These are phyloP conservation scores for Salvelinus sp. DNA, from an alignment of 2,113 vertebrate species.

Conservation along the genomic window DNA sequence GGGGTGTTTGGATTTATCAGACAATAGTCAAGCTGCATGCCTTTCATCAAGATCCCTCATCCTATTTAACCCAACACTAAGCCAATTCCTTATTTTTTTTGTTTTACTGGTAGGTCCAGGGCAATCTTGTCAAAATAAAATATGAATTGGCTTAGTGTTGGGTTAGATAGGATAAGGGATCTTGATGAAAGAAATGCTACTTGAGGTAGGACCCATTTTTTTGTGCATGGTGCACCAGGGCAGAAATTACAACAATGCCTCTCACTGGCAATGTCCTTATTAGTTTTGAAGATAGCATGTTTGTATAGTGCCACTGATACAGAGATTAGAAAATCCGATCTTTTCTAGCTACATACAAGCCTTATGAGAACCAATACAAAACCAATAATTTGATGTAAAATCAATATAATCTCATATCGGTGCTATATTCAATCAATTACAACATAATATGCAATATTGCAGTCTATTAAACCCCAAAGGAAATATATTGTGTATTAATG, in stretches of 20 bases:
- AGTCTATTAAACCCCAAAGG: too few relatives aligned
- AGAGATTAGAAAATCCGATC: not conserved
- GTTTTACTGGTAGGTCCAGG: too few relatives aligned
- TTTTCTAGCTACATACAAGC: too few relatives aligned
- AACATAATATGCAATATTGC: too few relatives aligned
- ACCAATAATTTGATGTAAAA: not conserved
- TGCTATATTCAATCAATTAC: too few relatives aligned
- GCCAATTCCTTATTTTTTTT: slow-evolving; percentile 49
- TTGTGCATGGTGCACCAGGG: not conserved
- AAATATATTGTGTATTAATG: too few relatives aligned
- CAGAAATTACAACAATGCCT: not conserved
- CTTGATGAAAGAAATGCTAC: slow-evolving; percentile 64
- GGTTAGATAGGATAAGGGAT: slow-evolving; percentile 57
- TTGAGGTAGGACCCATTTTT: slow-evolving; percentile 31
- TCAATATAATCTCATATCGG: slow-evolving; percentile 21
- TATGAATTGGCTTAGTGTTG: slow-evolving; percentile 57
- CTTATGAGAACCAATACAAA: not conserved
- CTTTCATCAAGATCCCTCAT: slow-evolving; percentile 59
- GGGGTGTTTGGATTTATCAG: slow-evolving; percentile 65
- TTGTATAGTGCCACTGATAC: too few relatives aligned
- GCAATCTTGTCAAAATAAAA: too few relatives aligned
- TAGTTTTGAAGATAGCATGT: too few relatives aligned
- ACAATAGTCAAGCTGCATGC: slow-evolving; percentile 64
- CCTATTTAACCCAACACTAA: slow-evolving; percentile 58
- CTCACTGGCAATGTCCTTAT: not conserved